These are phyloP conservation scores for Edolisoma coerulescens DNA, from an alignment of 2,113 vertebrate genomes.

Conservation along the genomic window DNA sequence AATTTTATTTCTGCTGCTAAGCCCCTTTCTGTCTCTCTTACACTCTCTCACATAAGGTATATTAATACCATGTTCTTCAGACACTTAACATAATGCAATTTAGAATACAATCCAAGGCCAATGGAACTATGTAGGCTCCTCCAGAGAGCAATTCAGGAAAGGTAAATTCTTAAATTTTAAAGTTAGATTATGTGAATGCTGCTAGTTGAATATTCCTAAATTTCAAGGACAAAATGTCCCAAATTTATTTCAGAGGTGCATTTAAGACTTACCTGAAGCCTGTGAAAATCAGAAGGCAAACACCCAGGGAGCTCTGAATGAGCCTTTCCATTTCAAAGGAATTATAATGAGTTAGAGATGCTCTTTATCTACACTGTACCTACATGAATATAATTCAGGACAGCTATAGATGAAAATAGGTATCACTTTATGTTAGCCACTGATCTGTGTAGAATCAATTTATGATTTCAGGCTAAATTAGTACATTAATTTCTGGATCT, in stretches of 20 bases:
- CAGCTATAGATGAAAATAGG: neutral
- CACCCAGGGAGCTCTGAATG: neutral
- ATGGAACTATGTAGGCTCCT: neutral
- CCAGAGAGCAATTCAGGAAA: neutral
- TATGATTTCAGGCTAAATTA: neutral
- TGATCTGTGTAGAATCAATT: neutral
- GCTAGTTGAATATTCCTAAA: neutral
- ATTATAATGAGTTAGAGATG: neutral
- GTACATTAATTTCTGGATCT: neutral
- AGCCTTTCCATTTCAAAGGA: neutral
- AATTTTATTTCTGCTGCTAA: neutral
- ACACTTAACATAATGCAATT: neutral
- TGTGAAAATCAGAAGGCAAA: neutral
- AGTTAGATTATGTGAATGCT: neutral
- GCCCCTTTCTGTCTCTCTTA: neutral
- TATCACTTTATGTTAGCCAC: neutral
- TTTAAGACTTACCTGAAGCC: neutral
- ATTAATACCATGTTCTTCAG: neutral
- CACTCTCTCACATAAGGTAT: neutral
- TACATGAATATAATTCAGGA: neutral
- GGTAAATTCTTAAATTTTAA: slow-evolving; percentile 11
- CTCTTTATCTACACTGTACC: neutral
- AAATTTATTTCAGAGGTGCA: neutral
- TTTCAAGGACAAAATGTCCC: neutral
- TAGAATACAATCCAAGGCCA: neutral